Evolutionary conservation across 2,888 invertebrate genomes (phyloP).

Genomic region (Amaurobius ferox): DNA sequence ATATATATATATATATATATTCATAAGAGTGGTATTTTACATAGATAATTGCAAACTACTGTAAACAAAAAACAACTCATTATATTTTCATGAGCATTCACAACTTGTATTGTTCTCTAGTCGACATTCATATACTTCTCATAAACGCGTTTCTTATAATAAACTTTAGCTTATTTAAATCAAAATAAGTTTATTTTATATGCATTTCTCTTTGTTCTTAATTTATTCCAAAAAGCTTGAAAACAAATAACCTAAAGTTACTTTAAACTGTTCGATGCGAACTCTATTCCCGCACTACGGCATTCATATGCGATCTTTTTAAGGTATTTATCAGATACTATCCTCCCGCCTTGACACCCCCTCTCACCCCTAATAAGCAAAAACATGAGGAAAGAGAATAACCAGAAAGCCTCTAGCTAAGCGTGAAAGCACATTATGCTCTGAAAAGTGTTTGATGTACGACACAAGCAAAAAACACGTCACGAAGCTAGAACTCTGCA

Average conservation of each 20-base stretch:
- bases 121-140: no score
- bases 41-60: no score
- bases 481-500: constrained; percentile 42
- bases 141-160: no score
- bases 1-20: no score
- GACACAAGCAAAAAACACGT: constrained; percentile 39
- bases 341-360: not conserved
- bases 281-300: not conserved
- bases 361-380: not conserved
- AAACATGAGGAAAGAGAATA: not conserved
- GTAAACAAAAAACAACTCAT: no score
- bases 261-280: constrained; percentile 11
- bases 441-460: constrained; percentile 24
- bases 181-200: not conserved
- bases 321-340: constrained; percentile 8
- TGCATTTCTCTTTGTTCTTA: not conserved
- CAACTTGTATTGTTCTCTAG: no score
- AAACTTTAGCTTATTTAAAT: no score
- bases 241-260: constrained; percentile 18
- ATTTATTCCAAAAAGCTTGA: not conserved
- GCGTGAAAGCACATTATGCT: constrained; percentile 9
- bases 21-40: no score
- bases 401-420: not conserved
- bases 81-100: no score
- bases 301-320: not conserved